Conservation (phyloP, 2,888 invertebrate species). For the Eupeodes latifasciatus region DNA sequence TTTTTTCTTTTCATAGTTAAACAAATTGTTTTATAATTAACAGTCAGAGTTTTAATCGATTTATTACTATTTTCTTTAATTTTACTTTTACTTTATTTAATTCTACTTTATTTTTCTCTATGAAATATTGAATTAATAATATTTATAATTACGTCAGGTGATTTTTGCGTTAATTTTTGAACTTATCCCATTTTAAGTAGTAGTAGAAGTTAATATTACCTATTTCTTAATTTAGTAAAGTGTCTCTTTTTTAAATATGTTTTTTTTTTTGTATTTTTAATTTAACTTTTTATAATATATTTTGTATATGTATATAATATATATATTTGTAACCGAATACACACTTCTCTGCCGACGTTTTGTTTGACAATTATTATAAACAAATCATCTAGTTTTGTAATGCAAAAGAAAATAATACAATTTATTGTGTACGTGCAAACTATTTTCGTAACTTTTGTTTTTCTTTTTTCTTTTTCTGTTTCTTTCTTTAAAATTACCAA, state of each 20-base stretch:
- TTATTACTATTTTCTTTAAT: conserved; percentile 76
- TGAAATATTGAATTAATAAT: conserved; percentile 77
- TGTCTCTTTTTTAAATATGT: conserved; percentile 78
- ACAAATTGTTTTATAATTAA: conserved; percentile 84
- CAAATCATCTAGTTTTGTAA: conserved; percentile 69
- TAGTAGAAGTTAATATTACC: conserved; percentile 78
- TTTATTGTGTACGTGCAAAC: conserved; percentile 73
- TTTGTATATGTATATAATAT: conserved; percentile 49
- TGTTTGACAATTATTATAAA: conserved; percentile 63
- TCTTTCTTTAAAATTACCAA: conserved; percentile 63
- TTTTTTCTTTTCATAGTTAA: conserved; percentile 75
- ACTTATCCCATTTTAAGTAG: conserved; percentile 78
- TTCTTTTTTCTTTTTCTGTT: conserved; percentile 31
- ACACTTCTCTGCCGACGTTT: conserved; percentile 74
- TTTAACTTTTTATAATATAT: conserved; percentile 75
- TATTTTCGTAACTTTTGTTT: conserved; percentile 64
- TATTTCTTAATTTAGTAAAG: conserved; percentile 79
- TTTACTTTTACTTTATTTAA: conserved; percentile 78
- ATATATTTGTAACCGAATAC: conserved; percentile 77
- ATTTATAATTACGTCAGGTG: conserved; percentile 79
- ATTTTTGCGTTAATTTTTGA: conserved; percentile 77
- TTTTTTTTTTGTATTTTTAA: conserved; percentile 78
- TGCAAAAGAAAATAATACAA: conserved; percentile 74
- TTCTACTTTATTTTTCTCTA: conserved; percentile 77
- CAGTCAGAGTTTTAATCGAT: conserved; percentile 83